Evolutionary conservation across 1,140 invertebrate species (phyloP).

Genomic region (Bombus breviceps): DNA sequence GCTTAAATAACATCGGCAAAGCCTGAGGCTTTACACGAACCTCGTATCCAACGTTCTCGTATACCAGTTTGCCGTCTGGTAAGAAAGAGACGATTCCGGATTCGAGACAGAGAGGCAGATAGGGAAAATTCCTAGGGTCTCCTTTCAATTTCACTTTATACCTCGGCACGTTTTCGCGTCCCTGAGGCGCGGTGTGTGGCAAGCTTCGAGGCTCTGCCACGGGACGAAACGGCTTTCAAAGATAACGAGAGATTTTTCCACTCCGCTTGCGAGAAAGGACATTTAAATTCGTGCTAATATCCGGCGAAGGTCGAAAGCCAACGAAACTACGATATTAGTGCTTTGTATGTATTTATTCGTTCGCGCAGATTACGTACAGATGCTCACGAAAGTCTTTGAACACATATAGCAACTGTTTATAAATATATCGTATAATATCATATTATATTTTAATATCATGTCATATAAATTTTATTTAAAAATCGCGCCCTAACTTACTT

Average conservation of each 20-base stretch:
- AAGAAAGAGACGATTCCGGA: not conserved
- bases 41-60: slow-evolving; percentile 9
- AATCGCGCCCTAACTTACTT: too few species aligned
- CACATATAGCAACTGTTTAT: too few species aligned
- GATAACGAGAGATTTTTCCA: slow-evolving; percentile 52
- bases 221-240: slow-evolving; percentile 39
- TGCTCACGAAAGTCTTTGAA: too few species aligned
- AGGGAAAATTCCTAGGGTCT: slow-evolving; percentile 54
- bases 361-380: not conserved
- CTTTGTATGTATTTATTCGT: not conserved
- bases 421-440: too few species aligned
- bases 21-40: slow-evolving; percentile 25
- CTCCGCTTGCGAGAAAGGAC: slow-evolving; percentile 28
- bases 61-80: not conserved
- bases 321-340: not conserved
- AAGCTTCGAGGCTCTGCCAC: not conserved
- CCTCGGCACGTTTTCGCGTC: slow-evolving; percentile 12
- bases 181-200: not conserved
- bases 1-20: slow-evolving; percentile 34
- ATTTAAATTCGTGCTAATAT: slow-evolving; percentile 42
- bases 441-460: too few species aligned
- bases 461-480: too few species aligned
- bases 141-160: slow-evolving; percentile 70
- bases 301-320: slow-evolving; percentile 12
- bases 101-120: not conserved